Evolutionary conservation across 30 jellyfish, hydroid and myxozoan genomes (phyloP).

Genomic region (Calvadosia cruxmelitensis): DNA sequence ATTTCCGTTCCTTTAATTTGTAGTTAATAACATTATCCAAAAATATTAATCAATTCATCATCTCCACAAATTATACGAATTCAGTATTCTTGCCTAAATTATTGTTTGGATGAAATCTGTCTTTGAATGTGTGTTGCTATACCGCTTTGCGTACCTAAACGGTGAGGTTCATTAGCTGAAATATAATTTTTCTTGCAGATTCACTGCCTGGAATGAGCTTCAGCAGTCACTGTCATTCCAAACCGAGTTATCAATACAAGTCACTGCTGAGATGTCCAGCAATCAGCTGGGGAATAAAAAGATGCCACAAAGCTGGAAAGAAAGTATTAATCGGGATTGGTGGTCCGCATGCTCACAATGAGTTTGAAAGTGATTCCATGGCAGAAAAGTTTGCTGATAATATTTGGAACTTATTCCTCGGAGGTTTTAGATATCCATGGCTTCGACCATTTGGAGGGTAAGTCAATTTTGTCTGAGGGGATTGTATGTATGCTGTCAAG

Average conservation of each 20-base stretch:
- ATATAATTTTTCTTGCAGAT: constrained; percentile 21
- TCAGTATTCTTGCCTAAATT: no score
- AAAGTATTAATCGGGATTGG: constrained; percentile 72
- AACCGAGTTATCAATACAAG: constrained; percentile 28
- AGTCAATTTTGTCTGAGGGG: no score
- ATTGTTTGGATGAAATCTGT: no score
- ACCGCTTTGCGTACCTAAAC: no score
- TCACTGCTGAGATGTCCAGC: constrained; percentile 64
- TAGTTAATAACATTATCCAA: no score
- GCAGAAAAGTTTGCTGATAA: constrained; percentile 72
- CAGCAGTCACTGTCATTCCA: constrained; percentile 53
- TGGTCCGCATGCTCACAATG: constrained; percentile 46
- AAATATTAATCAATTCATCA: no score
- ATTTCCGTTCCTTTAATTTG: no score
- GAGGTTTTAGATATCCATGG: constrained; percentile 53
- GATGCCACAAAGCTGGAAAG: constrained; percentile 56
- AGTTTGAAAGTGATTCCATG: constrained; percentile 41
- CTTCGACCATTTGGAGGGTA: constrained; percentile 74
- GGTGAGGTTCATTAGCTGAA: not conserved
- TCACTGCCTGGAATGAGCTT: constrained; percentile 61
- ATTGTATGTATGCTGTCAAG: no score
- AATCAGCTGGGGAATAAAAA: constrained; percentile 50
- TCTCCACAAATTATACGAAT: no score
- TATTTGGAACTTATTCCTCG: constrained; percentile 69
- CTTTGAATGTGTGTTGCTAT: no score